Evolutionary conservation across 2,797 vertebrate species (phyloP), one percentile per base, ranked within the genome.

Genomic region (Dryobates pubescens): DNA sequence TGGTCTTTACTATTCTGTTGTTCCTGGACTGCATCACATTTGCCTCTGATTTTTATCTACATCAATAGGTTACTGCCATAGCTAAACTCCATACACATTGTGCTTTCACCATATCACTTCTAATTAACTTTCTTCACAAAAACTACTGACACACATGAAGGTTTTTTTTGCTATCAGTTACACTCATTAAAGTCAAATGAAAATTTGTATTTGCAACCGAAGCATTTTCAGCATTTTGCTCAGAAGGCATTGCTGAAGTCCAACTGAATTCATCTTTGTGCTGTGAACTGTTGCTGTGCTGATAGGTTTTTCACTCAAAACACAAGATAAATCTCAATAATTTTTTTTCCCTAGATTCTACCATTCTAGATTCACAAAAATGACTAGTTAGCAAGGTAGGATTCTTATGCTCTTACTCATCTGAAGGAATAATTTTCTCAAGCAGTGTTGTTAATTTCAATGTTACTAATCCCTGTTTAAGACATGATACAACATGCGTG

Each of bases 351-450:
- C 24, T 92, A 84, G 57, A 63, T 72, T 57, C 45, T 89, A 82
- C 32, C 74, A 62, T 68, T 91, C 53, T 30, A 78, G 32, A 58
- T 74, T 73, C 26, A 62, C 41, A 89, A 86, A 90, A 92, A 89
- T 79, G 70, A 78, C 53, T 68, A 81, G 64, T 80, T 92, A 69
- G 65, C 17, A 82, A 68, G 65, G n/a, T 51, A 84, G 41, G 58
- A 95, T 92, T 92, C 85, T 86, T 94, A 53, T 14, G 74, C 23
- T 78, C 70, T 96, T 91, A 93, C 49, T 89, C 84, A 92, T 88
- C 2, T 36, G 71, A 81, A 81, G 41, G 54, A 92, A 57, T 83
- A 90, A 91, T 90, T 86, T 90, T 61, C 81, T 94, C 59, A 88
- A 88, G 58, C 73, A 84, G 71, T 75, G 64, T 29, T 69, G 58